phyloP scores from a whole-genome alignment of 1,140 invertebrate genomes.

The Drosophila arizonae region DNA sequence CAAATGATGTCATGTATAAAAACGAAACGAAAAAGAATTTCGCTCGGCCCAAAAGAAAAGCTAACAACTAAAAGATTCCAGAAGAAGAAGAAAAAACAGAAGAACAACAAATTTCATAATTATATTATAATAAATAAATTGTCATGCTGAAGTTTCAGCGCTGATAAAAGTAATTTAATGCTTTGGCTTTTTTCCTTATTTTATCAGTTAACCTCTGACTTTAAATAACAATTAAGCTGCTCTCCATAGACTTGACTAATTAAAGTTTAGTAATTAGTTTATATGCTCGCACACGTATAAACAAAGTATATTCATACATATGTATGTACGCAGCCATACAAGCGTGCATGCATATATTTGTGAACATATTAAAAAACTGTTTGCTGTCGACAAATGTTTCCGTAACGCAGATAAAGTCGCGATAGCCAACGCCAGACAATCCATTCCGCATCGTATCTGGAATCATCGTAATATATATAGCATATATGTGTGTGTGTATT shows the following conservation, averaged over 20 bases:
- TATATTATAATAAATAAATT: constrained; percentile 8
- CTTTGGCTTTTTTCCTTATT: neutral
- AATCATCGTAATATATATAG: neutral
- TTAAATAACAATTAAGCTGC: constrained; percentile 16
- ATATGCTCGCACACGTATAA: neutral
- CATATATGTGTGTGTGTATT: neutral
- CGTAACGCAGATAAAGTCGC: constrained; percentile 17
- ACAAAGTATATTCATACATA: neutral
- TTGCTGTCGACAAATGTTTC: constrained; percentile 18
- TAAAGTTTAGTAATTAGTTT: constrained; percentile 34
- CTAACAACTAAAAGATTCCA: neutral
- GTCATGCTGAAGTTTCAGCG: neutral
- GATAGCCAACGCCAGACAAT: constrained; percentile 10
- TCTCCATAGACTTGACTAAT: constrained; percentile 16
- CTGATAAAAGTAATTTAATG: neutral
- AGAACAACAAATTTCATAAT: neutral
- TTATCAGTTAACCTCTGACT: constrained; percentile 37
- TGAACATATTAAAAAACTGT: constrained; percentile 16
- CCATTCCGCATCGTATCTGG: neutral
- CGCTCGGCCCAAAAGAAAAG: neutral
- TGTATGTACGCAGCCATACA: neutral
- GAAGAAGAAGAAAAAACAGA: neutral
- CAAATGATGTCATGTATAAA: constrained; percentile 44
- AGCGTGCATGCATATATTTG: neutral
- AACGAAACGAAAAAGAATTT: neutral